phyloP scores from a whole-genome alignment of 2,113 vertebrate species.

The Forbesichthys papilliferus region DNA sequence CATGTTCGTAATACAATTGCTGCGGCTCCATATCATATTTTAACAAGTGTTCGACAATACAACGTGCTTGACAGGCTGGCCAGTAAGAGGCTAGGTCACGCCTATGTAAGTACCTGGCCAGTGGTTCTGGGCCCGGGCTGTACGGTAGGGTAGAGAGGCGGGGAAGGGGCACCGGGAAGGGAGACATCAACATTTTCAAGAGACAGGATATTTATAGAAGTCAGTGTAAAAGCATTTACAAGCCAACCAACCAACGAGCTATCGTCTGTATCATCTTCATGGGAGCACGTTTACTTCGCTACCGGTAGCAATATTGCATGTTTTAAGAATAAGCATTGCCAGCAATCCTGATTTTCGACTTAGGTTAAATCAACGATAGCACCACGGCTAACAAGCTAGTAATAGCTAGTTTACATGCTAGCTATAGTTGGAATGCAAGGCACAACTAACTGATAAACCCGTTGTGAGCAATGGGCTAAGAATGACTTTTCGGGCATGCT shows the following conservation, averaged over 20 bases:
- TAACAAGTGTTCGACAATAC: background rate
- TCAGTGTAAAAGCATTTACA: conserved; percentile 31
- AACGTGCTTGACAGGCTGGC: conserved; percentile 16
- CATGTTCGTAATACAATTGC: conserved; percentile 12
- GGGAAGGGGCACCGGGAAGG: conserved; percentile 18
- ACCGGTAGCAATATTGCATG: background rate
- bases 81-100: conserved; percentile 62
- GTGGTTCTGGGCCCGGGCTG: conserved; percentile 52
- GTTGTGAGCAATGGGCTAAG: background rate
- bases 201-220: conserved; percentile 73
- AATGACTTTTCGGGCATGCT: background rate
- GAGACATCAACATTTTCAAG: conserved; percentile 14
- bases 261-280: conserved; percentile 4
- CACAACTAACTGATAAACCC: background rate
- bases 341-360: background rate
- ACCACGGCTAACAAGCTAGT: conserved; percentile 35
- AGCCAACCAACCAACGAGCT: background rate
- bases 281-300: background rate
- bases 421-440: background rate
- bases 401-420: conserved; percentile 37
- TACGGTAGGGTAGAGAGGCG: conserved; percentile 15
- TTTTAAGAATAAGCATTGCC: background rate
- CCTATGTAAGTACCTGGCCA: conserved; percentile 54
- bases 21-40: background rate
- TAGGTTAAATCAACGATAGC: conserved; percentile 29